Base-by-base conservation (phyloP, 2,797 vertebrate genomes). In the Calcarius lapponicus region DNA sequence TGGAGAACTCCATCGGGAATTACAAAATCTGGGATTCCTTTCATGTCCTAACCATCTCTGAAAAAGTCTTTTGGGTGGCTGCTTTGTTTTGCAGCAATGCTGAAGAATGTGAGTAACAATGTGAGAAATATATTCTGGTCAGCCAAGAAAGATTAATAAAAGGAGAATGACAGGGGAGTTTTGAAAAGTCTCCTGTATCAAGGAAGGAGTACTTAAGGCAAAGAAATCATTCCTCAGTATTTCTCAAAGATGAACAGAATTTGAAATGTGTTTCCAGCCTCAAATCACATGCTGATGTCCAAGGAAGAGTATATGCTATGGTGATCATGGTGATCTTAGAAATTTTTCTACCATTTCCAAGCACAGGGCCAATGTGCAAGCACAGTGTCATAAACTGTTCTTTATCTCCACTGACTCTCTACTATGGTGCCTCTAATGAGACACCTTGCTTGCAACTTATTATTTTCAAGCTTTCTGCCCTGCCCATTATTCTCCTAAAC, bases 381-480 rank as follows among this genome's bases (percentile, higher is more conserved):
- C 78, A 51, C 12, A 67, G 11, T 43, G 22, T 54, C 36, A 82
- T 36, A 76, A 91, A 54, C 51, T 31, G 4, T 50, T 76, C 17
- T 86, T 84, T 93, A 32, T 5, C 74, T 83, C 47, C 50, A 43
- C 34, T 69, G 32, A 29, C 10, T 64, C 56, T 29, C 7, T 43
- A 72, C 11, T 90, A 90, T 58, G n/a, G 16, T 50, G 53, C 26
- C 32, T 73, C n/a, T 95, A 95, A 84, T 73, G 48, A 87, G 64
- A 73, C 9, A 73, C 9, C 40, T n/a, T 2, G 20, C 11, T 67
- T 48, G 38, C 31, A 92, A 57, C 6, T 25, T 25, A 65, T 91
- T 95, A 89, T 93, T 96, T 83, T 87, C 86, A 67, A 94, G 65
- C 19, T 91, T 93, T 93, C 61, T 87, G 61, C 28, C n/a, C 80